These are phyloP conservation scores for Helicolenus hilgendorfi DNA, from an alignment of 2,797 vertebrate species.

Conservation along the genomic window DNA sequence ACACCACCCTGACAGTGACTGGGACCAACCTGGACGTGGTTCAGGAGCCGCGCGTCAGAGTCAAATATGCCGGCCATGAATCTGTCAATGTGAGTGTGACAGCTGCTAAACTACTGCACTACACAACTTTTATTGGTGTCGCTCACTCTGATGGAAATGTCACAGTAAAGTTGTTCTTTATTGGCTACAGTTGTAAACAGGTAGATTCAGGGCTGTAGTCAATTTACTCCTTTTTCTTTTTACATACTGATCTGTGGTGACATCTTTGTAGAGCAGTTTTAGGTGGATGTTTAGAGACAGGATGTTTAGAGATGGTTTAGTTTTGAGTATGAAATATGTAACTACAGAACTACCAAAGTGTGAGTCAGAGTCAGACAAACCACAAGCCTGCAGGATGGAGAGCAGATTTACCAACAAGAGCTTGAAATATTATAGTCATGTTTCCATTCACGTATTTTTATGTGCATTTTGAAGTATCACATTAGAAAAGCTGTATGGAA, in stretches of 20 bases:
- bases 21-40: constrained; percentile 97
- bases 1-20: constrained; percentile 94
- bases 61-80: constrained; percentile 95
- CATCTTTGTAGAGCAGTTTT: background rate
- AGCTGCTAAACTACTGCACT: background rate
- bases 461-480: too few species aligned
- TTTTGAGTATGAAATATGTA: background rate
- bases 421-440: background rate
- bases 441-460: too few species aligned
- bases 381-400: background rate
- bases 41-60: constrained; percentile 95
- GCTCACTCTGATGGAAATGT: constrained; percentile 12
- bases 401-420: background rate
- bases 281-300: background rate
- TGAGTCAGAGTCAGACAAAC: background rate
- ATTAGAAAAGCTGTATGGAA: too few species aligned
- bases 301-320: background rate
- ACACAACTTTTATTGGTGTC: background rate
- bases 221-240: background rate
- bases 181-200: background rate
- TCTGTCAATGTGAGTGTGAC: constrained; percentile 94
- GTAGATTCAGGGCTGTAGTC: background rate
- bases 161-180: constrained; percentile 8
- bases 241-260: background rate
- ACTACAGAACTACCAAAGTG: background rate